A percentile compares a stretch with the other conserved stretches of the same genome.
Conservation (phyloP, 1,140 invertebrate genomes). For the Bradysia coprophila region DNA sequence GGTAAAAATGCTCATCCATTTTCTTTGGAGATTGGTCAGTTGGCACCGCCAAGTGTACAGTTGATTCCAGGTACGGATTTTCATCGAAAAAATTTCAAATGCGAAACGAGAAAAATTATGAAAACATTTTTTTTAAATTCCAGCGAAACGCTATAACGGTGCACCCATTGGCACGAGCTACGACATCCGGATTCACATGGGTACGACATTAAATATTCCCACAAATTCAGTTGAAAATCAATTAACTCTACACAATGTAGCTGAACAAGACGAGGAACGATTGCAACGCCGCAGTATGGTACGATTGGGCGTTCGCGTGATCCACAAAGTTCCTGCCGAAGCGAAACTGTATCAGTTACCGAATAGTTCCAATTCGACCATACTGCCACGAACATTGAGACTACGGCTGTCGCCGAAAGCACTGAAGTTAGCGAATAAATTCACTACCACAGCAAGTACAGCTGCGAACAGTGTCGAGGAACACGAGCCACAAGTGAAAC, state of each 20-base stretch:
- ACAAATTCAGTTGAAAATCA: too few relatives aligned
- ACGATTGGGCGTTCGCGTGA: conserved; percentile 65
- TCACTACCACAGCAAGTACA: background rate
- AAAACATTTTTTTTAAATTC: too few relatives aligned
- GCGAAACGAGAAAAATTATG: background rate
- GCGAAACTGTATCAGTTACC: background rate
- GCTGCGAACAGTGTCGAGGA: background rate
- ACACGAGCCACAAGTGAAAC: background rate
- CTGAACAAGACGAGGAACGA: conserved; percentile 56
- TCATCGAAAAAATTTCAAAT: background rate
- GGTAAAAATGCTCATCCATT: conserved; percentile 57
- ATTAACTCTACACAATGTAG: too few relatives aligned
- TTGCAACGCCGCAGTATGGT: conserved; percentile 51
- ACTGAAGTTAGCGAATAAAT: conserved; percentile 1
- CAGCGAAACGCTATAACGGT: conserved; percentile 69
- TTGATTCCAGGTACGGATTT: conserved; percentile 42
- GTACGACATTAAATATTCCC: too few relatives aligned
- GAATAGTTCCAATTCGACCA: background rate
- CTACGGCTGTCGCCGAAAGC: conserved; percentile 5
- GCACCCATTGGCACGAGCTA: conserved; percentile 73
- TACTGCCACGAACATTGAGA: background rate
- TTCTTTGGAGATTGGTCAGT: conserved; percentile 49
- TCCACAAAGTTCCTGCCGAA: conserved; percentile 27
- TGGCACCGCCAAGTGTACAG: conserved; percentile 67
- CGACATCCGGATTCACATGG: conserved; percentile 54